Base-by-base conservation (phyloP, 2,888 invertebrate genomes). In the Neocrepidodera transversa region DNA sequence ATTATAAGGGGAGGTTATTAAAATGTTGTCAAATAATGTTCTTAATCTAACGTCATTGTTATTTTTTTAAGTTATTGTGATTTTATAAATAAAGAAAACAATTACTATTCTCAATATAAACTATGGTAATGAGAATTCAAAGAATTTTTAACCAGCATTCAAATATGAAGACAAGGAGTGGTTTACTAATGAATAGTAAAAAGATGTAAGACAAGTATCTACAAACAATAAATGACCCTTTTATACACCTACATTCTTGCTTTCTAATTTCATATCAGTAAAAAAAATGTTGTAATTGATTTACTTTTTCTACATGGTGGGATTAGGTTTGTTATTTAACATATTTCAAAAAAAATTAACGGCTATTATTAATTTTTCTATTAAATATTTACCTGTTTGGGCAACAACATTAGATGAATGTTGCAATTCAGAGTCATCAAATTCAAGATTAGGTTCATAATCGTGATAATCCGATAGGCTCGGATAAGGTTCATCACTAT, bases 391-490 rank as follows among this genome's bases (percentile, higher is more conserved):
- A 91, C 92, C 89, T 78, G 88, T 84, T 68, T 87, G 85, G 55
- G 87, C 84, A 50, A 76, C 70, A 56, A 86, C 83, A 67, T 74
- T 73, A 48, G 87, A 83, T 57, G 87, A 83, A 72, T 89, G 86
- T 72, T 86, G 87, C 58, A 94, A 80, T 82, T 97, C 97, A 10
- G 94, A 92, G 80, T 97, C 97, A 82, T 97, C 97, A 82, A 97
- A 97, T 80, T 97, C 96, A 77, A 97, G 83, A 81, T 94, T 92
- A 10, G 96, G 96, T 79, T 97, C 97, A 78, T 95, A 93, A 81
- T 95, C 95, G 77, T 94, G 93, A 77, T 88, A 90, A 80, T 94
- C 95, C 26, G 94, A 94, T 60, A 95, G 83, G 79, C 95, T 95
- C 50, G 93, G 92, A 78, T 91, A 89, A 6, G 89, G 85, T 74